Conservation (phyloP, 2,797 vertebrate species). For the Brachyrhaphis roseni region DNA sequence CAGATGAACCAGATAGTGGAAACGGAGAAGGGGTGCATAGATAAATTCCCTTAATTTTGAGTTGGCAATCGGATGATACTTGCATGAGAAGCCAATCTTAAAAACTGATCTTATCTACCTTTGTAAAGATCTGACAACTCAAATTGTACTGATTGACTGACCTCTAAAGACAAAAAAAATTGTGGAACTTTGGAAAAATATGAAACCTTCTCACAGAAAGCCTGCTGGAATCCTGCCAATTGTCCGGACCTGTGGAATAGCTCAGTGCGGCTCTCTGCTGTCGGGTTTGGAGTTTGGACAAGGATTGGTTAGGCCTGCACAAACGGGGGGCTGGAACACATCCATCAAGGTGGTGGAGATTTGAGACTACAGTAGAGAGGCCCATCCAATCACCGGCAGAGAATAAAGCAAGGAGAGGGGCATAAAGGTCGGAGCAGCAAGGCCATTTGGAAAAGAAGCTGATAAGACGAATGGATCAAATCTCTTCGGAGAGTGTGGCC, state of each 20-base stretch:
- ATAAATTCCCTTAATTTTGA: background rate
- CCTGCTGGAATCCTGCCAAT: background rate
- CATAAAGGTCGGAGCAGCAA: constrained; percentile 72
- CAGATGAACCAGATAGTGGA: too few species aligned
- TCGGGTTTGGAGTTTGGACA: constrained; percentile 16
- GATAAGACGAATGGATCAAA: constrained; percentile 76
- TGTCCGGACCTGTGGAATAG: constrained; percentile 17
- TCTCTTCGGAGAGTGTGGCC: constrained; percentile 57
- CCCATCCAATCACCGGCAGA: constrained; percentile 69
- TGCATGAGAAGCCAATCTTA: background rate
- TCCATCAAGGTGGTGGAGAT: constrained; percentile 74
- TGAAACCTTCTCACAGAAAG: background rate
- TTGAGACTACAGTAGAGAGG: constrained; percentile 61
- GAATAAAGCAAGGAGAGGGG: constrained; percentile 63
- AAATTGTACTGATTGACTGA: too few species aligned
- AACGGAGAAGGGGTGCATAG: too few species aligned
- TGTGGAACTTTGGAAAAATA: background rate
- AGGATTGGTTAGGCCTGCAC: constrained; percentile 57
- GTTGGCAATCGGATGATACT: background rate
- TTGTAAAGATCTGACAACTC: background rate
- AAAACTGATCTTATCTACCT: background rate
- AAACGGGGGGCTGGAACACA: constrained; percentile 65
- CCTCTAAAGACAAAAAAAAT: background rate
- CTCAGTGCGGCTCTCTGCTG: constrained; percentile 27
- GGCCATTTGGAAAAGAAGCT: constrained; percentile 74